Evolutionary conservation across 2,797 vertebrate genomes (phyloP), one percentile per base, ranked within the genome.

Genomic region (Ctenopoma kingsleyae): DNA sequence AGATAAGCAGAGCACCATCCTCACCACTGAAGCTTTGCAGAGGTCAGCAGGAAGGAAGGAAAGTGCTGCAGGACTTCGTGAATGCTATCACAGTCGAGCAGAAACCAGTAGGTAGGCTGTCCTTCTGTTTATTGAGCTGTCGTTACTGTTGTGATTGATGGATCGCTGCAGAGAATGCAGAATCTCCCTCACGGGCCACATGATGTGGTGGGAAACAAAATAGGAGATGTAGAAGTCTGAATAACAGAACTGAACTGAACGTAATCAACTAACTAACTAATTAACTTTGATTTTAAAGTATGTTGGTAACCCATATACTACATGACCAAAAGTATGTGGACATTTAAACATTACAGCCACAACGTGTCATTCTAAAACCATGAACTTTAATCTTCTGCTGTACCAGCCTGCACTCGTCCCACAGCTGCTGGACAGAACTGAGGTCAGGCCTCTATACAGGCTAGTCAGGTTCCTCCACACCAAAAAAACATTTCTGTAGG

Each of bases 11-110:
- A 80, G 78, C 57, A 65, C 55, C 16, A 80, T 85, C 79, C 76
- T 88, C 44, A 74, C 77, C 59, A 56, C 76, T 11, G 64, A 83
- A 81, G 62, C 71, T 68, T 80, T 38, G 81, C 74, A 69, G 83
- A 77, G 87, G 86, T 87, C 83, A 82, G 77, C 87, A 86, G 90
- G 91, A 91, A 91, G 88, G 80, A 88, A 79, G 47, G 81, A 79
- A 87, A 88, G 82, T 86, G 81, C 74, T 25, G 76, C 70, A 30
- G 83, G 75, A 66, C 72, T 38, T 61, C 13, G 77, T 88, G 86
- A 86, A 91, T 87, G 85, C 86, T 92, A 91, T 92, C 88, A 46
- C 67, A 19, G 72, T 49, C 6, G 6, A 78, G 84, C 91, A 91
- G 89, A 80, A 69, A 58, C 44, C 52, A 43, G 77, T 51, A 16